phyloP scores from a whole-genome alignment of 2,888 invertebrate genomes.

The Macrosiphum euphorbiae region DNA sequence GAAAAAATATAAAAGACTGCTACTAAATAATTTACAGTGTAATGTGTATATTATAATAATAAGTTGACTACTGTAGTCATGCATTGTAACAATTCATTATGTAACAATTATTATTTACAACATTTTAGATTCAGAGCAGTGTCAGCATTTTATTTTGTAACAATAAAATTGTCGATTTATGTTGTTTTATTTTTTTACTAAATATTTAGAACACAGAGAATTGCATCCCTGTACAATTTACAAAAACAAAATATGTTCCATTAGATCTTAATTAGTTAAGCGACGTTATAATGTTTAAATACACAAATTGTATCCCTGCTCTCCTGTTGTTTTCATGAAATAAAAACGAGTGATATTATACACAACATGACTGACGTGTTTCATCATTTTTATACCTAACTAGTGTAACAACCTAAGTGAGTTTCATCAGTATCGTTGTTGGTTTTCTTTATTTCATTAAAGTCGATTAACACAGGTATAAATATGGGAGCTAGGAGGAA shows the following conservation, averaged over 20 bases:
- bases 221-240: background rate
- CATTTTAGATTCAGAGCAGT: background rate
- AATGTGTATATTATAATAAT: background rate
- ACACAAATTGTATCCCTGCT: background rate
- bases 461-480: background rate
- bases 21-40: background rate
- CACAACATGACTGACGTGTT: background rate
- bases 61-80: too few relatives aligned
- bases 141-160: background rate
- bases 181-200: too few relatives aligned
- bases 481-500: background rate
- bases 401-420: background rate
- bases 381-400: background rate
- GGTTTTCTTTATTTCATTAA: background rate
- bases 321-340: background rate
- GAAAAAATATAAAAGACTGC: background rate
- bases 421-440: background rate
- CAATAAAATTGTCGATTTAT: background rate
- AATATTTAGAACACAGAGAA: background rate
- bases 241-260: background rate
- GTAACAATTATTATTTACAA: background rate
- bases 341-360: background rate
- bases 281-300: background rate
- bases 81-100: too few relatives aligned
- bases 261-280: background rate